Evolutionary conservation across 2,797 vertebrate species (phyloP).

Genomic region (Pangasius sanitwongsei): DNA sequence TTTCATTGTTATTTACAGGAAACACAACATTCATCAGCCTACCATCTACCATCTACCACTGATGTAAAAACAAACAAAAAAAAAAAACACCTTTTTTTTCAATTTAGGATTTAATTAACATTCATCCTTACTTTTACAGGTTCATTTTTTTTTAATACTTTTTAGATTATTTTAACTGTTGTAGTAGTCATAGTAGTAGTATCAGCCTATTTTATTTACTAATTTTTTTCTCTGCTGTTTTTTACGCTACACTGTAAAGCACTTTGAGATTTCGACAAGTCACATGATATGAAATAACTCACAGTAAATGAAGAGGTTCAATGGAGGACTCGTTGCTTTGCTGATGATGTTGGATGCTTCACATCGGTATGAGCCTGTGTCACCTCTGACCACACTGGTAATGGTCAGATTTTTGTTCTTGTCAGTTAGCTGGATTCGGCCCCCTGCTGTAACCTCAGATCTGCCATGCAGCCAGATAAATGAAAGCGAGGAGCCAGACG

Average conservation of each 20-base stretch:
- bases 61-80: no score
- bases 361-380: conserved; percentile 50
- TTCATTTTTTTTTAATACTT: no score
- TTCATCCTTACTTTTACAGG: no score
- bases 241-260: neutral
- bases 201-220: no score
- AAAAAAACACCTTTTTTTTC: no score
- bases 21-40: neutral
- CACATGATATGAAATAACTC: conserved; percentile 46
- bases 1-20: neutral
- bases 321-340: conserved; percentile 34
- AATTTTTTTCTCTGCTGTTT: neutral
- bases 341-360: conserved; percentile 55
- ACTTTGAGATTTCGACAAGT: neutral
- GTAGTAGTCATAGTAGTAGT: no score
- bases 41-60: no score
- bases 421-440: neutral
- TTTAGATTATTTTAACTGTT: neutral
- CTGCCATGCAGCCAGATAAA: conserved; percentile 55
- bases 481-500: conserved; percentile 45
- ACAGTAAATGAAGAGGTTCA: conserved; percentile 62
- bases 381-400: conserved; percentile 45
- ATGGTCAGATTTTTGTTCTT: conserved; percentile 46
- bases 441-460: conserved; percentile 47
- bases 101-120: no score